phyloP scores from a whole-genome alignment of 2,888 invertebrate genomes.

The Drosophila diplacantha region DNA sequence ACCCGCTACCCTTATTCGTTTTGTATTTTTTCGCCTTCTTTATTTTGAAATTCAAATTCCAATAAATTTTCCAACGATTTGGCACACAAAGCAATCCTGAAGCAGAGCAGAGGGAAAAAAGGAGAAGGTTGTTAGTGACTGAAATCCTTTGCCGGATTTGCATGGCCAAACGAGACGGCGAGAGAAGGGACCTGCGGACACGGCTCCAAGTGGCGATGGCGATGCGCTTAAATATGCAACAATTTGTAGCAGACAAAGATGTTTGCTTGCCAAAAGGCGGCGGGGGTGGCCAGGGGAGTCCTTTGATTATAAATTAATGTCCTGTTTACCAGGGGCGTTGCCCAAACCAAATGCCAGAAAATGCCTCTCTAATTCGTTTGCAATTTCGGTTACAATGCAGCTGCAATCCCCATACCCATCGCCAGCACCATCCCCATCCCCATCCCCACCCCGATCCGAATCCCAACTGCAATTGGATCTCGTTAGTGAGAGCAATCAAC shows the following conservation, averaged over 20 bases:
- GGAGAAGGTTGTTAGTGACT: slow-evolving; percentile 22
- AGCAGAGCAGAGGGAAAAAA: slow-evolving; percentile 18
- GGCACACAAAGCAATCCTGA: slow-evolving; percentile 55
- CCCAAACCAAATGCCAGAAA: slow-evolving; percentile 21
- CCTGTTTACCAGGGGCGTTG: slow-evolving; percentile 49
- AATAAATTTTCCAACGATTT: slow-evolving; percentile 71
- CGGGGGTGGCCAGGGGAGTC: slow-evolving; percentile 14
- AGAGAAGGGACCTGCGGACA: slow-evolving; percentile 22
- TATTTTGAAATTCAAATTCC: slow-evolving; percentile 70
- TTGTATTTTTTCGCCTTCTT: slow-evolving; percentile 1
- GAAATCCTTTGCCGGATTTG: slow-evolving; percentile 37
- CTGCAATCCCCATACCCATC: slow-evolving; percentile 13
- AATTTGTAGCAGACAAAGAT: slow-evolving; percentile 64
- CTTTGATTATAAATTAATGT: slow-evolving; percentile 70
- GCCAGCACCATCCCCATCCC: background rate
- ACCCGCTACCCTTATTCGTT: background rate
- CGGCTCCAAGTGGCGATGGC: slow-evolving; percentile 4
- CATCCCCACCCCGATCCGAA: background rate
- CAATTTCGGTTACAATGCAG: slow-evolving; percentile 18
- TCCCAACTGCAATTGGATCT: slow-evolving; percentile 18
- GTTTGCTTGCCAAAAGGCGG: slow-evolving; percentile 30
- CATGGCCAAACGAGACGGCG: slow-evolving; percentile 21
- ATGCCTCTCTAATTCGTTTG: slow-evolving; percentile 34
- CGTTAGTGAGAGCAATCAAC: slow-evolving; percentile 48
- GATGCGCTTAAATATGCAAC: slow-evolving; percentile 60